Evolutionary conservation across 2,888 invertebrate genomes (phyloP), one percentile per base, ranked within the genome.

Genomic region (Arge pagana): DNA sequence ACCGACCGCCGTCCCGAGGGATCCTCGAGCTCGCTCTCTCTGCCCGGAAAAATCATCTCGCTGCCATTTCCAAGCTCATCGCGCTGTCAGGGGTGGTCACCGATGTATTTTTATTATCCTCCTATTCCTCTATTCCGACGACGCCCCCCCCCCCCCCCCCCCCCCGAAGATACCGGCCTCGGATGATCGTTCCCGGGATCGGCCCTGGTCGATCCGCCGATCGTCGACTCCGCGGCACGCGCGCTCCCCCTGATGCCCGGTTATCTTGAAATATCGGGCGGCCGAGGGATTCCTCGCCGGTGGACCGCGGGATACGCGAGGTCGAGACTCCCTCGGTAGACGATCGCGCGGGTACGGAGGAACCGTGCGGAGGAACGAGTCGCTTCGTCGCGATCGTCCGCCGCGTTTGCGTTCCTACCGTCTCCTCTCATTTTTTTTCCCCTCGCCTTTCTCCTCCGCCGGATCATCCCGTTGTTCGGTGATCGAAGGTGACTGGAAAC

Each of bases 41-140:
- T 57, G 54, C 56, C 52, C 51, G 57, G 56, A 63, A 65, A 65
- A 66, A 65, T 65, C 65, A 64, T 65, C 62, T 64, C 63, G 52
- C 59, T 62, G 59, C 57, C 61, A 57, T 65, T 62, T 63, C 61
- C 57, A 58, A 62, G 60, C 61, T 65, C 63, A 60, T 63, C 63
- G 62, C 60, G 54, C 58, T 56, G 56, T 60, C 56, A 50, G 53
- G 49, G 36, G 45, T 39, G 53, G 43, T 53, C 26, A 45, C 52
- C 36, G 45, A 24, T 31, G 52, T 39, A 33, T 48, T 52, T 51
- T 51, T 43, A 51, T 42, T 18, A 45, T 35, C 33, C 33, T 13
- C 31, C n/a, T n/a, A n/a, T n/a, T n/a, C n/a, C 10, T 33, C 11
- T 19, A 21, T 35, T 18, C 33, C 16, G 45, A 6, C 13, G 30